Evolutionary conservation across 2,888 invertebrate genomes (phyloP), one percentile per base, ranked within the genome.

Genomic region (Aricia artaxerxes): DNA sequence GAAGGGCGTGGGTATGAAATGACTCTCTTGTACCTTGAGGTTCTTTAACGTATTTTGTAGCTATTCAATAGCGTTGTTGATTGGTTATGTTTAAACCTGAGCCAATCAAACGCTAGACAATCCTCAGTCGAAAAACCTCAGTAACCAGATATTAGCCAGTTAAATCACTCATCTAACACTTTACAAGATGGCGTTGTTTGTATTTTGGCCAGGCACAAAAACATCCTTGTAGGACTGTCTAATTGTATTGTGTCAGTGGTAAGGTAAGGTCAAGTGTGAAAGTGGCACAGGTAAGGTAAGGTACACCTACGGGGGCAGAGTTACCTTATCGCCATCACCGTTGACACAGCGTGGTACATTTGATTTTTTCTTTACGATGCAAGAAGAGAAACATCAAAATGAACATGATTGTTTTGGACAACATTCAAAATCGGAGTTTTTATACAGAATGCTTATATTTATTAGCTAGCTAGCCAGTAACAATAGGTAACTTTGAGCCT

Each of bases 311-410:
- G 85, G 92, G 93, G 93, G 90, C 89, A 89, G 87, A 89, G 85
- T 97, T 97, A 97, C 97, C 97, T 97, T 97, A 98, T 97, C 89
- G 97, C 97, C 95, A 98, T 97, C 93, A 98, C 97, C 94, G 98
- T 97, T 87, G 98, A 98, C 92, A 98, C 98, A 92, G 98, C 98
- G 96, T 98, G 97, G 96, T 98, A 98, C 97, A 98, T 98, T 97
- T 98, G 98, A 96, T 98, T 97, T 96, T 96, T 96, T 95, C 96
- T 96, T 95, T 93, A 93, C 91, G 95, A 95, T 94, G 95, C 95
- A 95, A 95, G 95, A 95, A 95, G 94, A 94, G 92, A 95, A 94
- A 93, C 92, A 95, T 84, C 90, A 91, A 92, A 88, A 92, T 93
- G 91, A 94, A 93, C 90, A 93, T 88, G 91, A 91, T 84, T 85